Percentiles rank a stretch among this genome's conserved stretches.
Conservation (phyloP, 2,888 invertebrate species). For the Cerceris ruficornis region DNA sequence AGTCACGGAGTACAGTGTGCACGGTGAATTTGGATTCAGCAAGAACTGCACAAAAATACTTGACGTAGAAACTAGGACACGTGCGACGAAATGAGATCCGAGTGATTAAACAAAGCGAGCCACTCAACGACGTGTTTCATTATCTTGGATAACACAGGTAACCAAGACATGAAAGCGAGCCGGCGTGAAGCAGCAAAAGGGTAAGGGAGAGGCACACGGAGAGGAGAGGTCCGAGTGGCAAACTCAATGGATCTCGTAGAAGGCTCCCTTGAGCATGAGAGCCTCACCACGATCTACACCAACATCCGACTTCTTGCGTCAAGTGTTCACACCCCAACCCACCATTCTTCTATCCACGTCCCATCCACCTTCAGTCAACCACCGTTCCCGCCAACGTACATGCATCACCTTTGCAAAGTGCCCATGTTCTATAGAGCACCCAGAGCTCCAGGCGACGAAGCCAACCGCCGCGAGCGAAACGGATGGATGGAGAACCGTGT, state of each 20-base stretch:
- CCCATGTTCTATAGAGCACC: slow-evolving; percentile 32
- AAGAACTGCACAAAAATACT: no score
- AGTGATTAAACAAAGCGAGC: slow-evolving; percentile 50
- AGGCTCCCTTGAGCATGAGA: slow-evolving; percentile 67
- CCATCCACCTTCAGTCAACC: slow-evolving; percentile 9
- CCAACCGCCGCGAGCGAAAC: slow-evolving; percentile 8
- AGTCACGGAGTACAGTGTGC: no score
- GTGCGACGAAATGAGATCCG: neutral
- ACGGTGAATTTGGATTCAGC: no score
- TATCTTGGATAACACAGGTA: slow-evolving; percentile 42
- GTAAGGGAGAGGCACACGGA: slow-evolving; percentile 3
- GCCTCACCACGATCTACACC: slow-evolving; percentile 67
- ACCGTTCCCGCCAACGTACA: slow-evolving; percentile 30
- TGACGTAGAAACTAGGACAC: neutral
- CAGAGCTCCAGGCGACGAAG: slow-evolving; percentile 16
- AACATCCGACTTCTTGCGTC: slow-evolving; percentile 68
- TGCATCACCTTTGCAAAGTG: slow-evolving; percentile 45
- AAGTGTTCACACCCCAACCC: slow-evolving; percentile 55
- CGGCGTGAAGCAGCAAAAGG: slow-evolving; percentile 17
- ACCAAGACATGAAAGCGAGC: slow-evolving; percentile 20
- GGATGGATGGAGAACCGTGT: slow-evolving; percentile 19
- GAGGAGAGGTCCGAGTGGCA: slow-evolving; percentile 62
- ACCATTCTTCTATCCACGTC: slow-evolving; percentile 58
- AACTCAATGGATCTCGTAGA: slow-evolving; percentile 70
- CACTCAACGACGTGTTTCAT: slow-evolving; percentile 54